phyloP scores from a whole-genome alignment of 2,797 vertebrate species.

The Thalassophryne amazonica region DNA sequence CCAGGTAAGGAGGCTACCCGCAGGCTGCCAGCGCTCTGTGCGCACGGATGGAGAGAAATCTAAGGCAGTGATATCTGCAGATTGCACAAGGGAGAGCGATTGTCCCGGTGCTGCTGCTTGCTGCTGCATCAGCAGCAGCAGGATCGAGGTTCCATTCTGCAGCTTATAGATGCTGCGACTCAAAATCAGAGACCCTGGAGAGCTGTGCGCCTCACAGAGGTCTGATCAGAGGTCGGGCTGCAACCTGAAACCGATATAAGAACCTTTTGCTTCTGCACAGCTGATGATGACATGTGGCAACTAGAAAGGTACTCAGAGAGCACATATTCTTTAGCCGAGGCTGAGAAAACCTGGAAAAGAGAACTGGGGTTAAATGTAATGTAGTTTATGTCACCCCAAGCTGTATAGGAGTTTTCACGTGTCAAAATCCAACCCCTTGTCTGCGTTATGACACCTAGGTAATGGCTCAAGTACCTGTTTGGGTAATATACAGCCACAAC shows the following conservation, averaged over 20 bases:
- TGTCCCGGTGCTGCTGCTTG: slow-evolving; percentile 27
- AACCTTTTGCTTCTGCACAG: slow-evolving; percentile 21
- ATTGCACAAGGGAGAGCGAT: slow-evolving; percentile 13
- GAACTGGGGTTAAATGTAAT: too few species aligned
- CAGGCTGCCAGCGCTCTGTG: slow-evolving; percentile 12
- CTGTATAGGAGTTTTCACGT: too few species aligned
- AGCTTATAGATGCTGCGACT: slow-evolving; percentile 38
- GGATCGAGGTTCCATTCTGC: slow-evolving; percentile 11
- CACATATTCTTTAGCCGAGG: too few species aligned
- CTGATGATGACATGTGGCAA: slow-evolving; percentile 44
- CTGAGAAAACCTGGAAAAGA: too few species aligned
- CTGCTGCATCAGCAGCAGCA: slow-evolving; percentile 22
- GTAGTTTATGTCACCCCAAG: too few species aligned
- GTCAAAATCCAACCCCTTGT: too few species aligned
- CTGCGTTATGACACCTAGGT: too few species aligned
- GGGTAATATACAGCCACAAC: too few species aligned
- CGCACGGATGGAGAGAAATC: slow-evolving; percentile 35
- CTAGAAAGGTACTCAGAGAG: too few species aligned
- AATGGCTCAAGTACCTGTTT: too few species aligned
- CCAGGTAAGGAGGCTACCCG: slow-evolving; percentile 70
- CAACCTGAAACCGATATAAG: slow-evolving; percentile 23
- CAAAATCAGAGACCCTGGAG: slow-evolving; percentile 29
- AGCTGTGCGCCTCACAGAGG: neutral
- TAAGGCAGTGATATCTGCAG: slow-evolving; percentile 18
- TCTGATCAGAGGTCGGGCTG: slow-evolving; percentile 3